Percentiles rank a stretch among this genome's conserved stretches.
Conservation (phyloP, 2,888 invertebrate genomes). For the Deladenus siricidicola region DNA sequence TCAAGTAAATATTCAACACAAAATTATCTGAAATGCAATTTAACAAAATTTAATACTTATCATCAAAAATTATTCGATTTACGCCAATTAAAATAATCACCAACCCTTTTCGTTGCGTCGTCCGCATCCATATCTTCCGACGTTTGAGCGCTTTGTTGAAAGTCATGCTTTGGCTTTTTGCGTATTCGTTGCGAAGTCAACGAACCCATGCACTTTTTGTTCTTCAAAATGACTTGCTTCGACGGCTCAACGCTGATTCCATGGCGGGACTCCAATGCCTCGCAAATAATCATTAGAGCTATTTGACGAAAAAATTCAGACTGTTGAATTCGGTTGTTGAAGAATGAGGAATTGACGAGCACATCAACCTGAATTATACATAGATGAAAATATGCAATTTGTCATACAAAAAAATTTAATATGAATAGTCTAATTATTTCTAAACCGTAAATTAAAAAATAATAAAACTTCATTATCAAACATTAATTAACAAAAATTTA, state of each 20-base stretch:
- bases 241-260: slow-evolving; percentile 30
- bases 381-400: not conserved
- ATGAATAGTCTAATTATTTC: no score
- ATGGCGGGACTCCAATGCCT: slow-evolving; percentile 28
- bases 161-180: slow-evolving; percentile 15
- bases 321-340: slow-evolving; percentile 31
- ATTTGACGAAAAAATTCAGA: slow-evolving; percentile 41
- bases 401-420: slow-evolving; percentile 6
- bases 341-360: slow-evolving; percentile 40
- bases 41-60: no score
- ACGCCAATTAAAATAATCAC: no score
- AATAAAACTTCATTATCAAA: no score
- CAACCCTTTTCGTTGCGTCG: no score
- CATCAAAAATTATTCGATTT: no score
- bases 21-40: no score
- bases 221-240: slow-evolving; percentile 32
- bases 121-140: no score
- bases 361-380: slow-evolving; percentile 35
- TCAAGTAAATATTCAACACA: no score
- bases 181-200: slow-evolving; percentile 29
- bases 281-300: slow-evolving; percentile 27
- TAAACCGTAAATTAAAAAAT: no score
- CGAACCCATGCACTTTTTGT: slow-evolving; percentile 36
- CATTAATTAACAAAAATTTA: not conserved
- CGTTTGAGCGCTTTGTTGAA: no score